Evolutionary conservation across 2,113 vertebrate species (phyloP).

Genomic region (Phocoena sinus): DNA sequence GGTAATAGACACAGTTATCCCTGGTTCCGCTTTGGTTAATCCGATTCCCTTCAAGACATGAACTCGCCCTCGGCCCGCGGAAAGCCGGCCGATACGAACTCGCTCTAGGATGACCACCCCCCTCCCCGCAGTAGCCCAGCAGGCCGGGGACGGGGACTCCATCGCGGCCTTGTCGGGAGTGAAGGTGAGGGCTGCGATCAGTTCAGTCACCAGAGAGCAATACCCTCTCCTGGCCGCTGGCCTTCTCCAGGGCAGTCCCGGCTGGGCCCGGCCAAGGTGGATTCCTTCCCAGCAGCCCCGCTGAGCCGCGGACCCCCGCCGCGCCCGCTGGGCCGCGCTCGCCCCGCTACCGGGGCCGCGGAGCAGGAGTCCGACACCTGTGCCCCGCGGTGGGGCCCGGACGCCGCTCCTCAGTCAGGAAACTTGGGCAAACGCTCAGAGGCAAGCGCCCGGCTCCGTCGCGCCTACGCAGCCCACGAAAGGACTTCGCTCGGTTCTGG

Average conservation of each 20-base stretch:
- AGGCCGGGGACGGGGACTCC: background rate
- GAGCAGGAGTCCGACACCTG: background rate
- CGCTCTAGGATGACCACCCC: background rate
- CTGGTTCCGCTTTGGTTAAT: background rate
- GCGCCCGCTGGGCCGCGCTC: rapidly evolving
- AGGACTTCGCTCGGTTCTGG: background rate
- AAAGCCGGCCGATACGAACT: background rate
- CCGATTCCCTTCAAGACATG: background rate
- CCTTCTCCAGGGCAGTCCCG: background rate
- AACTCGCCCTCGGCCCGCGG: background rate
- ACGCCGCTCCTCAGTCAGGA: background rate
- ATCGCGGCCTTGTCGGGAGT: background rate
- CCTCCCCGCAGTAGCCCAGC: background rate
- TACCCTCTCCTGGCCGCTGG: background rate
- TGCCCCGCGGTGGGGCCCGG: background rate
- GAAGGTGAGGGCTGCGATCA: background rate
- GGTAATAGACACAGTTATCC: background rate
- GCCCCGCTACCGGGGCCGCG: rapidly evolving
- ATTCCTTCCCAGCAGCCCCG: background rate
- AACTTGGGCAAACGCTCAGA: background rate
- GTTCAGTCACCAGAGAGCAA: background rate
- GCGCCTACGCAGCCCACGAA: background rate
- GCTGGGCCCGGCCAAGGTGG: too few relatives aligned
- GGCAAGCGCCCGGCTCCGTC: background rate
- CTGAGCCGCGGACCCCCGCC: background rate